These are phyloP conservation scores for Erpornis zantholeuca DNA, from an alignment of 2,113 vertebrate genomes.

Conservation along the genomic window DNA sequence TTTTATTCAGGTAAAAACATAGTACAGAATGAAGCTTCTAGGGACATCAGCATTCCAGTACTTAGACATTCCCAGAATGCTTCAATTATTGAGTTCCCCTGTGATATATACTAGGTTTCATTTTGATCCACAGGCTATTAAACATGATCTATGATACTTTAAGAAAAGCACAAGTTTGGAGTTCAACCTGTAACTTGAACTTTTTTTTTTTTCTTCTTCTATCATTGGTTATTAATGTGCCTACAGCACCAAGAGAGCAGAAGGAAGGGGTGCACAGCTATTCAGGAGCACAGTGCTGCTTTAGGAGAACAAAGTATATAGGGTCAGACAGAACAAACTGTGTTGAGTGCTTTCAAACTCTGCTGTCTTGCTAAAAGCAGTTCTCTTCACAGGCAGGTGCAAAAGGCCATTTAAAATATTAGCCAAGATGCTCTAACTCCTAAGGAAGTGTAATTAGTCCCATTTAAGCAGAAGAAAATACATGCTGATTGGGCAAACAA, in stretches of 20 bases:
- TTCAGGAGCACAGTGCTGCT: background rate
- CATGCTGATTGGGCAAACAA: background rate
- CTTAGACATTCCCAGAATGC: constrained; percentile 20
- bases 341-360: background rate
- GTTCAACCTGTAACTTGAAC: background rate
- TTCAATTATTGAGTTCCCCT: constrained; percentile 47
- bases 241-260: background rate
- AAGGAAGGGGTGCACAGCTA: background rate
- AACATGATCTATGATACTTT: constrained; percentile 47
- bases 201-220: background rate
- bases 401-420: background rate
- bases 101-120: constrained; percentile 43
- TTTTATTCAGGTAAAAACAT: background rate
- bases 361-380: background rate
- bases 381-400: background rate
- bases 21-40: background rate
- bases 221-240: background rate
- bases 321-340: background rate
- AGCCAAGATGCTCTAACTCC: background rate
- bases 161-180: background rate
- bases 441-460: background rate
- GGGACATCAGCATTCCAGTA: background rate
- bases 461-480: background rate
- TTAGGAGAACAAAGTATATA: background rate
- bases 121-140: constrained; percentile 35